phyloP scores from a whole-genome alignment of 2,797 vertebrate species.

The Siniperca obscura region DNA sequence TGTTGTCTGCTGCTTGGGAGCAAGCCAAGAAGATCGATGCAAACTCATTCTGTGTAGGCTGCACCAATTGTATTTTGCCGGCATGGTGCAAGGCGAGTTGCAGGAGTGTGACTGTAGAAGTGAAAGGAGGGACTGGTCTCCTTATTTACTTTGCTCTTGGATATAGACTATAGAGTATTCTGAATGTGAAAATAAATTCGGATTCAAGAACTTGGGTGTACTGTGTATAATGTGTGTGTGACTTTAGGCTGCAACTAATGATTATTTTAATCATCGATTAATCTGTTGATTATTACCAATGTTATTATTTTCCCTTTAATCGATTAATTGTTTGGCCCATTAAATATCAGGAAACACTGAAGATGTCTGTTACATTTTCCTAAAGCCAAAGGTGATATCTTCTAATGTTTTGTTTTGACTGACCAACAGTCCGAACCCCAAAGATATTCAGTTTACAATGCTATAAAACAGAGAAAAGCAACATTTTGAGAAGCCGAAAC shows the following conservation, averaged over 20 bases:
- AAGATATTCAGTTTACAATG: neutral
- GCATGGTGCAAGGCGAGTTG: conserved; percentile 41
- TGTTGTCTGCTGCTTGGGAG: conserved; percentile 64
- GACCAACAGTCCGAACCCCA: neutral
- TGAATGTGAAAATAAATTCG: neutral
- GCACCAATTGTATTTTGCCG: conserved; percentile 63
- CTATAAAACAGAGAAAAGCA: neutral
- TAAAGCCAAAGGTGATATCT: neutral
- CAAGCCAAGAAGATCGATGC: conserved; percentile 74
- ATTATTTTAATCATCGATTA: conserved; percentile 7
- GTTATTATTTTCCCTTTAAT: neutral
- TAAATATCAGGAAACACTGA: neutral
- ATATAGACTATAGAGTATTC: conserved; percentile 27
- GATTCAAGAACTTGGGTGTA: neutral
- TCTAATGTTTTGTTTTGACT: neutral
- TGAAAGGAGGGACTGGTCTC: conserved; percentile 20
- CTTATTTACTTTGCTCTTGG: conserved; percentile 37
- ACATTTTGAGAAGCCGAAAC: neutral
- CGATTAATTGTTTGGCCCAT: neutral
- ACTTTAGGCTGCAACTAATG: neutral
- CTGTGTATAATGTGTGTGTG: neutral
- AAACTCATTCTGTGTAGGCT: conserved; percentile 70
- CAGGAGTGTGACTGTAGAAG: conserved; percentile 30
- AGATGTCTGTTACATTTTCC: neutral
- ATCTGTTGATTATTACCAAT: neutral